phyloP scores from a whole-genome alignment of 2,113 vertebrate species.

The Trachemys scripta region DNA sequence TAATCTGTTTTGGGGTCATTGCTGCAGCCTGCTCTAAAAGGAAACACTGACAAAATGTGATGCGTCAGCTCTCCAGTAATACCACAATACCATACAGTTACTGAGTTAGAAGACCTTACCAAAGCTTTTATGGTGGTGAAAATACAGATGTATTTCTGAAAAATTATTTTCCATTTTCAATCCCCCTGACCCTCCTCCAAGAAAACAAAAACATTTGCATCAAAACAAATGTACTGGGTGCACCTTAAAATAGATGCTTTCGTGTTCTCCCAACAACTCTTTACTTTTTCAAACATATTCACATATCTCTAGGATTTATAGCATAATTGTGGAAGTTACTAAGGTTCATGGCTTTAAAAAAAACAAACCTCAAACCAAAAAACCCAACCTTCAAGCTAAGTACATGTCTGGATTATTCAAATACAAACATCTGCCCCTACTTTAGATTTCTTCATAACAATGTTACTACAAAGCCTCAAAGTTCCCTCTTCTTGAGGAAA shows the following conservation, averaged over 20 bases:
- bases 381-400: not conserved
- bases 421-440: not conserved
- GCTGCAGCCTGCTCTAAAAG: not conserved
- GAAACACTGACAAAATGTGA: not conserved
- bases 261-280: not conserved
- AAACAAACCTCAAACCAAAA: not conserved
- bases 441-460: not conserved
- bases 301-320: not conserved
- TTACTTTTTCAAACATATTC: not conserved
- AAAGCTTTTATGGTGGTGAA: not conserved
- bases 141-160: not conserved
- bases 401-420: not conserved
- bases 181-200: not conserved
- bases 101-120: not conserved
- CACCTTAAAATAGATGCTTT: not conserved
- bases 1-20: rapidly evolving
- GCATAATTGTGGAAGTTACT: not conserved
- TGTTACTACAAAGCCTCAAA: not conserved
- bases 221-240: not conserved
- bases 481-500: not conserved
- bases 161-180: rapidly evolving
- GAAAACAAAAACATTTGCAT: not conserved
- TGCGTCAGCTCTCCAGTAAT: not conserved
- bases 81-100: not conserved
- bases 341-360: not conserved